Evolutionary conservation across 1,140 invertebrate genomes (phyloP), one percentile per base, ranked within the genome.

Genomic region (Drosophila pruinosa): DNA sequence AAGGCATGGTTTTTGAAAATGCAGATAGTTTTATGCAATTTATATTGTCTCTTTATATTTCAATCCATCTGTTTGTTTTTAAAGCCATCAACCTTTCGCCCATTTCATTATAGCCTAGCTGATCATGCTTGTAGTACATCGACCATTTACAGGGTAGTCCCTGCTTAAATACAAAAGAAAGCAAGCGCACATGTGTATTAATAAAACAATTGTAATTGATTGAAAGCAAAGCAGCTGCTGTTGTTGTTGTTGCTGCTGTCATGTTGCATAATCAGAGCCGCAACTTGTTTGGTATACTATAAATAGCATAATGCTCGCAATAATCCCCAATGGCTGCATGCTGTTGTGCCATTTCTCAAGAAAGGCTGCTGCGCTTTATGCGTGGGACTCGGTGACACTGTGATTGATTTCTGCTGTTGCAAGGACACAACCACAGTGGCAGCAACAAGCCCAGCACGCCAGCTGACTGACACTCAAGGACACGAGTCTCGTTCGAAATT

Each of bases 331-430:
- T 34, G 3, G 31, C 8, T 31, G 1, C 3, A n/a, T 26, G 5
- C 8, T 4, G 24, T 34, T 34, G 31, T 34, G n/a, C 10, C 2
- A 34, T 6, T n/a, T 34, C 31, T 34, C 31, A 34, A 34, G 31
- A 34, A n/a, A 34, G 31, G 10, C 28, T 31, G 28, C 10, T 31
- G 8, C 8, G 7, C 6, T n/a, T 31, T 10, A 28, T 39, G 31
- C 68, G 34, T 47, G 48, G 34, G 38, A 52, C n/a, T n/a, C n/a
- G n/a, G n/a, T 69, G 64, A 21, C 50, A 41, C 26, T 41, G 43
- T 68, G 69, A 72, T 72, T 72, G 69, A 72, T 68, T 72, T 59
- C 53, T 24, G 38, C 15, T 28, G 17, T 19, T 41, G 59, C 52
- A 64, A 39, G 41, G 52, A 34, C 67, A 63, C 10, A 47, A 47